phyloP scores from a whole-genome alignment of 2,888 invertebrate species.

The Kryphioiulus occultus region DNA sequence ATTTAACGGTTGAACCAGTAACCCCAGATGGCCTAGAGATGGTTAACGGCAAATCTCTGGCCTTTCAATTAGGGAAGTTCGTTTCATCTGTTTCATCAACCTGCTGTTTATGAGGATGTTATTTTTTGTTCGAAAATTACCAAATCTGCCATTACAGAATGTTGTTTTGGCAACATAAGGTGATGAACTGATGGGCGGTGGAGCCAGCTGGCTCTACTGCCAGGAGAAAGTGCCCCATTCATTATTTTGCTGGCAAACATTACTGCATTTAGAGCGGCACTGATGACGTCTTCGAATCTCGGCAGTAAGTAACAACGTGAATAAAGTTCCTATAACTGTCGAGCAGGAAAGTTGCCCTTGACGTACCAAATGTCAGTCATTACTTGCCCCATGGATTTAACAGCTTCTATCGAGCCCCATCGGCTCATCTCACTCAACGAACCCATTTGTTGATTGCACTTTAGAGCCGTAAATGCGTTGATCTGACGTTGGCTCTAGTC shows the following conservation, averaged over 20 bases:
- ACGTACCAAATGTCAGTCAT: not conserved
- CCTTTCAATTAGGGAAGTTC: not conserved
- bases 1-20: not conserved
- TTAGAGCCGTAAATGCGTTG: not conserved
- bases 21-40: not conserved
- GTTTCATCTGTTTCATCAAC: not conserved
- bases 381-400: not conserved
- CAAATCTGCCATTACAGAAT: not conserved
- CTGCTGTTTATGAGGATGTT: not conserved
- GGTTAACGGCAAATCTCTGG: not conserved
- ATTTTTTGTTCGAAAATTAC: constrained; percentile 10
- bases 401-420: not conserved
- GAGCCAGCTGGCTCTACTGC: constrained; percentile 18
- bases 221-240: not conserved
- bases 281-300: not conserved
- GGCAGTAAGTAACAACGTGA: not conserved
- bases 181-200: constrained; percentile 3
- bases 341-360: not conserved
- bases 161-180: constrained; percentile 2
- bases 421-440: not conserved
- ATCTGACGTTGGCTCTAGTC: not conserved
- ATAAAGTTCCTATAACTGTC: not conserved
- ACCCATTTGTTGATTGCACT: not conserved
- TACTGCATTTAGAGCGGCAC: not conserved
- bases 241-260: constrained; percentile 26